phyloP scores from a whole-genome alignment of 1,140 invertebrate genomes.

The Drosophila leontia region DNA sequence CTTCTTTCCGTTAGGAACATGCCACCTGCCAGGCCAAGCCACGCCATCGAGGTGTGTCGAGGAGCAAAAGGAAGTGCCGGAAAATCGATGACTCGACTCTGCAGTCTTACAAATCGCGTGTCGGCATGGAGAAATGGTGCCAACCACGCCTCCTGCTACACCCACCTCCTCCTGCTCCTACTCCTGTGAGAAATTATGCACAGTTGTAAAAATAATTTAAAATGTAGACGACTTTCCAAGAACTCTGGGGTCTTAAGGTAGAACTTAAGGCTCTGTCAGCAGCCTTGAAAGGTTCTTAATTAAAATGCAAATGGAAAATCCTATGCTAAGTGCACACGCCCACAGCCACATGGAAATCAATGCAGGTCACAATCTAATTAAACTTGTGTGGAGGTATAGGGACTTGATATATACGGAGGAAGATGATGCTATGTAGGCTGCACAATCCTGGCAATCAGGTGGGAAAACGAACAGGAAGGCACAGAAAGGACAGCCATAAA shows the following conservation, averaged over 20 bases:
- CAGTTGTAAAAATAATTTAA: constrained; percentile 27
- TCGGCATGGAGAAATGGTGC: constrained; percentile 28
- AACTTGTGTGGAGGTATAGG: constrained; percentile 22
- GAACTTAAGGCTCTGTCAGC: not conserved
- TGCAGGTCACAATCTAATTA: constrained; percentile 54
- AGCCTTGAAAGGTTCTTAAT: constrained; percentile 32
- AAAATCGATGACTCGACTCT: constrained; percentile 42
- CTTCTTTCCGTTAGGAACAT: constrained; percentile 18
- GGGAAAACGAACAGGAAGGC: constrained; percentile 27
- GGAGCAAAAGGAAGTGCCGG: constrained; percentile 9
- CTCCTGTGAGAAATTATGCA: not conserved
- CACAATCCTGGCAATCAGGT: constrained; percentile 30
- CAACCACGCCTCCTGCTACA: constrained; percentile 5
- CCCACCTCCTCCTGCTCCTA: not conserved
- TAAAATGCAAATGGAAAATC: constrained; percentile 57
- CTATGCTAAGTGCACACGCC: constrained; percentile 23
- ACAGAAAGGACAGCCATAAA: constrained; percentile 13
- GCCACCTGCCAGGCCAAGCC: constrained; percentile 28
- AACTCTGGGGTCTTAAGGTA: constrained; percentile 1
- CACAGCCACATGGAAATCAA: constrained; percentile 13
- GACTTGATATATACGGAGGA: not conserved
- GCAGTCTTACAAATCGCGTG: constrained; percentile 53
- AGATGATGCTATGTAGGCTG: constrained; percentile 5
- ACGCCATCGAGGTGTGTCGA: constrained; percentile 35
- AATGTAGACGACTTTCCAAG: constrained; percentile 8